Base-by-base conservation (phyloP, 2,888 invertebrate genomes). In the Troides helena region DNA sequence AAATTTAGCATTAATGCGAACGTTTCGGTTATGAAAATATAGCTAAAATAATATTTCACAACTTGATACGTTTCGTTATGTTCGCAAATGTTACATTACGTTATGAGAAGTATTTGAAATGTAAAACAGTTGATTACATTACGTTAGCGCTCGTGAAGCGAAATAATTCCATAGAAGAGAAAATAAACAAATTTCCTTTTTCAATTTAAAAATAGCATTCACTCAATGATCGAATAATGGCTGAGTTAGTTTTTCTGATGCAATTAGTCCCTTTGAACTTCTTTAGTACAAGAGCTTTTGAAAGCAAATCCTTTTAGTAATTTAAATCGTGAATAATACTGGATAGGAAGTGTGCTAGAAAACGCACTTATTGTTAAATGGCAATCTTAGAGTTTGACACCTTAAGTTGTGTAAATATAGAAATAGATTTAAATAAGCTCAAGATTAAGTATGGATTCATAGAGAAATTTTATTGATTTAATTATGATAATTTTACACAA, bases 101-200 rank as follows among this genome's bases (percentile, higher is more conserved):
- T 62, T 65, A 66, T 46, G 61, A 59, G 56, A 65, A 60, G 56
- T 46, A 69, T 69, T 69, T 65, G 69, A 65, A 69, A 69, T 69
- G 69, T 69, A 69, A 69, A 69, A 62, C 62, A 58, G 61, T 65
- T 65, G 56, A 43, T 57, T 65, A 36, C 17, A 23, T 70, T 70
- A 59, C 58, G 36, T 60, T 59, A 70, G 53, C 36, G 39, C 36
- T 66, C 23, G 23, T 43, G 18, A 65, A 56, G 66, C 36, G 60
- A n/a, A 60, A 50, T 60, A 70, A 67, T 70, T 67, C 63, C 36
- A 56, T 61, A 53, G 50, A 63, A 63, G 59, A 25, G 43, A 64
- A 63, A 64, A 70, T 61, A 70, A 64, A 60, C 60, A 59, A 66
- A 63, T 70, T 67, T 64, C n/a, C 67, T 58, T 67, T 67, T 53